phyloP scores from a whole-genome alignment of 2,113 vertebrate genomes.

The Phyllostomus hastatus region DNA sequence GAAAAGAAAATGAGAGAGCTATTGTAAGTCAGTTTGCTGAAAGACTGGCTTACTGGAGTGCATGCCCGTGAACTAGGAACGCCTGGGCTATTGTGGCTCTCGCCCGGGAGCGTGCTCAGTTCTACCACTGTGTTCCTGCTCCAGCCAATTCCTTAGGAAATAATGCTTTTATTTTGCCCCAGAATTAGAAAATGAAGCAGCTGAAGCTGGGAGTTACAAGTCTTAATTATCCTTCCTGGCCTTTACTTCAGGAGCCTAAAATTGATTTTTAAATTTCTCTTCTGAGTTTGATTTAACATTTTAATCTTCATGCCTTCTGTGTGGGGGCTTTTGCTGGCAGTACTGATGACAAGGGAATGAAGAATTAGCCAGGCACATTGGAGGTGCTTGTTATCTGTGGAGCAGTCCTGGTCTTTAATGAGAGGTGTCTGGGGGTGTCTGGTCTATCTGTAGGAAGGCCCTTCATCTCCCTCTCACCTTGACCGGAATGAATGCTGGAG shows the following conservation, averaged over 20 bases:
- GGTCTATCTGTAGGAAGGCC: background rate
- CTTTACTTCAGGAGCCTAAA: conserved; percentile 46
- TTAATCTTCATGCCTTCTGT: conserved; percentile 54
- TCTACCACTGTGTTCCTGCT: background rate
- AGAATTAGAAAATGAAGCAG: conserved; percentile 51
- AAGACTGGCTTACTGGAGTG: background rate
- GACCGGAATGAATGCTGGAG: background rate
- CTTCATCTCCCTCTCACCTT: background rate
- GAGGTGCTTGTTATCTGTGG: background rate
- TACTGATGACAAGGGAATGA: conserved; percentile 8
- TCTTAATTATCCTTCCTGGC: conserved; percentile 63
- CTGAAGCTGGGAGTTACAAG: conserved; percentile 28
- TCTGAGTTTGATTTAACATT: conserved; percentile 63
- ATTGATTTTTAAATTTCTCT: conserved; percentile 70
- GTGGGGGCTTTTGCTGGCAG: background rate
- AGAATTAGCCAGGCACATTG: background rate
- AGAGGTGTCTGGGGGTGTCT: background rate
- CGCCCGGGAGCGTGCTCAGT: background rate
- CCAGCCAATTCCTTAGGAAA: conserved; percentile 6
- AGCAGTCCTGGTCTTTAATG: background rate
- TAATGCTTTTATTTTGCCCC: conserved; percentile 48
- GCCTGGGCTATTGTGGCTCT: background rate
- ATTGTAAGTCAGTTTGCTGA: background rate
- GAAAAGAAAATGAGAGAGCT: conserved; percentile 47
- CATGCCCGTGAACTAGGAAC: background rate